These are phyloP conservation scores for Pristionchus exspectatus DNA, from an alignment of 2,888 invertebrate species.

Conservation along the genomic window DNA sequence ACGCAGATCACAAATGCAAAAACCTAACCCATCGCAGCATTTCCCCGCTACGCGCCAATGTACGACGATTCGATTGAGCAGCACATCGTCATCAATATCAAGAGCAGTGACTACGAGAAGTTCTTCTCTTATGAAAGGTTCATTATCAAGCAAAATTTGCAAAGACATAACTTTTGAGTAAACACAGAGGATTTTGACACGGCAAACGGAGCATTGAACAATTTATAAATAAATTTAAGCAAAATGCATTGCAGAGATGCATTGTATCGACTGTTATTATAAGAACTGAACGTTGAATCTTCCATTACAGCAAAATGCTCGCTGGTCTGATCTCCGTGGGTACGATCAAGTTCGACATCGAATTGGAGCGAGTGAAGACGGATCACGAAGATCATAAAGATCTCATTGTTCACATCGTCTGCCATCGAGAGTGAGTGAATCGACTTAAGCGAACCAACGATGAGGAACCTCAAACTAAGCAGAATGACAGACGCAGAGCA, in stretches of 20 bases:
- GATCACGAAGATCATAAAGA: not conserved
- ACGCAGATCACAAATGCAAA: not conserved
- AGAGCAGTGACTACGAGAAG: not conserved
- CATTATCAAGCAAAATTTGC: not conserved
- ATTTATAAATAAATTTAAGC: not conserved
- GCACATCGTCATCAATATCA: not conserved
- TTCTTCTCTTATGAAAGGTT: not conserved
- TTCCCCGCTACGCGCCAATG: not conserved
- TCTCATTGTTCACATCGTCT: slow-evolving; percentile 1
- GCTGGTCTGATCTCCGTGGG: not conserved
- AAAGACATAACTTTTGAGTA: not conserved
- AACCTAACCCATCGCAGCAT: not conserved
- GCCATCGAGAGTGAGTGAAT: slow-evolving; percentile 21
- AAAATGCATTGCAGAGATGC: not conserved
- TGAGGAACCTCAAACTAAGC: too few species aligned
- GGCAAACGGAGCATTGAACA: not conserved
- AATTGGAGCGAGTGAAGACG: slow-evolving; percentile 1
- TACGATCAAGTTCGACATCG: slow-evolving; percentile 6
- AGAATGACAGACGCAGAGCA: too few species aligned
- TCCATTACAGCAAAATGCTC: not conserved
- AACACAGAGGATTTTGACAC: not conserved
- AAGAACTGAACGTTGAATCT: not conserved
- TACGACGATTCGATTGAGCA: not conserved
- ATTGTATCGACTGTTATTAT: not conserved
- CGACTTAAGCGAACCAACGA: not conserved